phyloP scores from a whole-genome alignment of 92 coral and sea anemone species.

The Isaurus tuberculatus region DNA sequence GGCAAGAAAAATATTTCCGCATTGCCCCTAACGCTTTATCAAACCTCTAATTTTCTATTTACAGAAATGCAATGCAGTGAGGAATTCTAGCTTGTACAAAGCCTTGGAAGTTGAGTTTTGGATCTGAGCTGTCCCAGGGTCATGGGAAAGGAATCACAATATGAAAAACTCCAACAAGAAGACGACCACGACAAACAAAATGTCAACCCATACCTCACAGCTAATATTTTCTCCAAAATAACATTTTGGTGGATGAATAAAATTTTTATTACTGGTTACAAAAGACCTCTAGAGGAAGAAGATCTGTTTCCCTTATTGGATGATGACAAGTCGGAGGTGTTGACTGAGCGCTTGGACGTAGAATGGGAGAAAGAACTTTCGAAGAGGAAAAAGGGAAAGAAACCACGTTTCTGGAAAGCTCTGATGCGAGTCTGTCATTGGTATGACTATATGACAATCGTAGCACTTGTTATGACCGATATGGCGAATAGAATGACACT shows the following conservation, averaged over 20 bases:
- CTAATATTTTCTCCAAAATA: constrained; percentile 77
- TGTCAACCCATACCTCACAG: constrained; percentile 80
- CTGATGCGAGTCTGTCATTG: constrained; percentile 84
- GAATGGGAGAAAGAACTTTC: constrained; percentile 83
- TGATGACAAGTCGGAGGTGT: constrained; percentile 80
- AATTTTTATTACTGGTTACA: constrained; percentile 80
- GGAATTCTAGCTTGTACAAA: constrained; percentile 6
- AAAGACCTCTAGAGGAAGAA: constrained; percentile 81
- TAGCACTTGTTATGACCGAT: constrained; percentile 78
- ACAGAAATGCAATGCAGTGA: constrained; percentile 28
- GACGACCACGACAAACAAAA: constrained; percentile 61
- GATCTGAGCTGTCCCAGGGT: constrained; percentile 2
- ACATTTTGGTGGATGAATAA: constrained; percentile 95
- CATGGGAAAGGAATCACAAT: constrained; percentile 71
- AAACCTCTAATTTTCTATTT: background rate
- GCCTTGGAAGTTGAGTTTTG: background rate
- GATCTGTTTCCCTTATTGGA: constrained; percentile 85
- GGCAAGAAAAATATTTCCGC: background rate
- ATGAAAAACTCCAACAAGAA: constrained; percentile 71
- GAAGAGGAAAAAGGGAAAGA: constrained; percentile 70
- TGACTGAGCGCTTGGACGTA: constrained; percentile 72
- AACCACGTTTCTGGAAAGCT: constrained; percentile 90
- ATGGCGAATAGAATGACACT: constrained; percentile 93
- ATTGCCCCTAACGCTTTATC: background rate
- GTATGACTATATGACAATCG: constrained; percentile 75